Percentiles rank a stretch among this genome's conserved stretches.
Evolutionary conservation across 2,113 vertebrate species (phyloP).

Genomic region (Lophotis ruficrista): DNA sequence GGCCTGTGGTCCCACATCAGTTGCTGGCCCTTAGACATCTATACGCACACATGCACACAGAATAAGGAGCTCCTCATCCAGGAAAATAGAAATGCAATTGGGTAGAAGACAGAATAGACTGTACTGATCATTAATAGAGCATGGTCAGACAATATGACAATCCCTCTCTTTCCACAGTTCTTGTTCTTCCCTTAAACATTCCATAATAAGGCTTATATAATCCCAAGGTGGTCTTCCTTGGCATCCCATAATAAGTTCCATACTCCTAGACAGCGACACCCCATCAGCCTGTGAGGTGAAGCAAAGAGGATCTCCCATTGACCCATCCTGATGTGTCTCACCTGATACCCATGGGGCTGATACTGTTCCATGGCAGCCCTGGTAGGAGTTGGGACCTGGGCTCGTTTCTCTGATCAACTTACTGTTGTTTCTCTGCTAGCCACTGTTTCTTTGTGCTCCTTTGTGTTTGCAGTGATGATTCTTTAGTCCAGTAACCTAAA

Average conservation of each 20-base stretch:
- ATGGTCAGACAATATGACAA: background rate
- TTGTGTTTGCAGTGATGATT: background rate
- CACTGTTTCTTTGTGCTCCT: background rate
- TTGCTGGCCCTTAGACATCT: background rate
- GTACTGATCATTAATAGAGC: background rate
- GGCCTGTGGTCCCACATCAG: background rate
- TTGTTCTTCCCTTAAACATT: background rate
- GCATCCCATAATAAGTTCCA: background rate
- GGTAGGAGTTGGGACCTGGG: accelerated
- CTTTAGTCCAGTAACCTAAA: background rate
- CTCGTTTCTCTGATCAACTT: background rate
- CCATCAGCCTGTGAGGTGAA: background rate
- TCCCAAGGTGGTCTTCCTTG: background rate
- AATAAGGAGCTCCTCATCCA: background rate
- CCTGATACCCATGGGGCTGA: accelerated
- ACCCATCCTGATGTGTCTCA: background rate
- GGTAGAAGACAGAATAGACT: background rate
- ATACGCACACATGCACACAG: background rate
- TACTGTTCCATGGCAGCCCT: background rate
- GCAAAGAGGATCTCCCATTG: background rate
- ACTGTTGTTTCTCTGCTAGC: background rate
- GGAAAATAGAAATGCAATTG: background rate
- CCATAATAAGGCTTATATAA: background rate
- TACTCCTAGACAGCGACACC: background rate
- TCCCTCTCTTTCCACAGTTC: background rate